Base-by-base conservation (phyloP, 1,140 invertebrate species). In the Lanistes nyassanus region DNA sequence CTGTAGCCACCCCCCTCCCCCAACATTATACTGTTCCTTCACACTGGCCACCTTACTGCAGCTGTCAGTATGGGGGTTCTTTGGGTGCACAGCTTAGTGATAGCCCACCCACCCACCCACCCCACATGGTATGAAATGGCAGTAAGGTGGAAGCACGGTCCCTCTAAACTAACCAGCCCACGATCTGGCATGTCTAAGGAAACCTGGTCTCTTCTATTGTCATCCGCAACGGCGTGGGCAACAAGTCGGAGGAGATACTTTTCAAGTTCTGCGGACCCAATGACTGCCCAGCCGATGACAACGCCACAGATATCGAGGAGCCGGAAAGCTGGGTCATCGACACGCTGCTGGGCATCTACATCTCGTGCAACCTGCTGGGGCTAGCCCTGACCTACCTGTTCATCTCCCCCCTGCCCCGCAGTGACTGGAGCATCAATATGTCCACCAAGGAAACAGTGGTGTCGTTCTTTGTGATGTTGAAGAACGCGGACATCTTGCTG, bases 121-220 rank as follows among this genome's bases (percentile, higher is more conserved):
- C n/a, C n/a, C n/a, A n/a, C n/a, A n/a, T n/a, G n/a, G n/a, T n/a
- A n/a, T n/a, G n/a, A n/a, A n/a, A n/a, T n/a, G n/a, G n/a, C n/a
- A n/a, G n/a, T n/a, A n/a, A n/a, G n/a, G n/a, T n/a, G n/a, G n/a
- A n/a, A n/a, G n/a, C n/a, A n/a, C n/a, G n/a, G n/a, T n/a, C n/a
- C n/a, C n/a, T n/a, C n/a, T n/a, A n/a, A n/a, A n/a, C n/a, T n/a
- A n/a, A n/a, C n/a, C n/a, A n/a, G n/a, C n/a, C n/a, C n/a, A n/a
- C n/a, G n/a, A n/a, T n/a, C n/a, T n/a, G n/a, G 31, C 29, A 16
- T 31, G 31, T 26, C 37, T 66, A 21, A 72, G 84, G 84, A 2
- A 83, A 84, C 55, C 26, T 82, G 6, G 67, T 84, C 11, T 78
- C 83, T 0, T 80, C 82, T 16, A 36, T 80, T 2, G 74, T 85